phyloP scores from a whole-genome alignment of 2,797 vertebrate genomes.

The Coendou prehensilis region DNA sequence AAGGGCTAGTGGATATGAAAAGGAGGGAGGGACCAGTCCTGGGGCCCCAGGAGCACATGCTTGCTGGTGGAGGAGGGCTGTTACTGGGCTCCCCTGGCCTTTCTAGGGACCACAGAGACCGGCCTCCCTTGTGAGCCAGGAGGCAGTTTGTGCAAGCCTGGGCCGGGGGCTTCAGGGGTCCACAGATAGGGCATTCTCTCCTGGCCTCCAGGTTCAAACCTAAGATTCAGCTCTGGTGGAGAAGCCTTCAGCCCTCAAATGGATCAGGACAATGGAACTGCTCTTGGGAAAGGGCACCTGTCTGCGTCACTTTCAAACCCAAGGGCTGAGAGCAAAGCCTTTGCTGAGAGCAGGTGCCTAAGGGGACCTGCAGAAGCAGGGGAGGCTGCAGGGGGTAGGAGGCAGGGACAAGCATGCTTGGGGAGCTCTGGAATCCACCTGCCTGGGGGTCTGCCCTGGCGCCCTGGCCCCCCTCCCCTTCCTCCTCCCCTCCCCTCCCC shows the following conservation, averaged over 20 bases:
- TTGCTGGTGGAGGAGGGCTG: background rate
- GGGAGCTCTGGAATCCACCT: background rate
- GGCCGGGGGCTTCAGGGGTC: background rate
- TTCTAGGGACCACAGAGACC: rapidly evolving
- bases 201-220: background rate
- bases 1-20: background rate
- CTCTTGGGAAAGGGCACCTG: background rate
- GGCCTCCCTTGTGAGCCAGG: background rate
- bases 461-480: background rate
- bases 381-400: background rate
- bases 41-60: background rate
- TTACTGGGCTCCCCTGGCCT: background rate
- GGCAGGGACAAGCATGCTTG: background rate
- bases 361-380: rapidly evolving
- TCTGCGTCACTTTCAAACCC: no score
- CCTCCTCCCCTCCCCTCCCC: rapidly evolving
- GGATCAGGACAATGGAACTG: background rate
- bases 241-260: background rate
- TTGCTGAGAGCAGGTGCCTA: slow-evolving; percentile 81
- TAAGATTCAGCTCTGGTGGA: background rate
- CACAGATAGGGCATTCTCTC: background rate
- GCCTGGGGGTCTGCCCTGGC: no score
- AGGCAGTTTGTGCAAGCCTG: background rate
- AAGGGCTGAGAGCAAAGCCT: background rate
- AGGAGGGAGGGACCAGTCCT: background rate